Conservation (phyloP, 2,113 vertebrate species). For the Paradoxurus hermaphroditus region DNA sequence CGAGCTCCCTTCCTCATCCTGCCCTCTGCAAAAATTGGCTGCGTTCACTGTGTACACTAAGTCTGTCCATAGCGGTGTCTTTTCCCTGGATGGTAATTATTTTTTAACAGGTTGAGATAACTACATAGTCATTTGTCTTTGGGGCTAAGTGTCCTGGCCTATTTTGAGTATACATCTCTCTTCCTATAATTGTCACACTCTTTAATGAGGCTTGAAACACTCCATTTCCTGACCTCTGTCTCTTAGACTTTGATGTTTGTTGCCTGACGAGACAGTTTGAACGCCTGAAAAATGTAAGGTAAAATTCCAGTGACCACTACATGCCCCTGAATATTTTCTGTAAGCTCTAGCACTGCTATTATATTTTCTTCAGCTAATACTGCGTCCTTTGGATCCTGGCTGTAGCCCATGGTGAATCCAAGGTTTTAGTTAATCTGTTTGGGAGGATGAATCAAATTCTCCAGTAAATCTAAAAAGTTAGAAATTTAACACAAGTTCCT, state of each 20-base stretch:
- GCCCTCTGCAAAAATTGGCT: background rate
- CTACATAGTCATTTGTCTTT: slow-evolving; percentile 35
- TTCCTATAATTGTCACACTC: slow-evolving; percentile 29
- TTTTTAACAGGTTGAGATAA: slow-evolving; percentile 54
- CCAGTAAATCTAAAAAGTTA: background rate
- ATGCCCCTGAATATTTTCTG: background rate
- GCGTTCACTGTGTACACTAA: background rate
- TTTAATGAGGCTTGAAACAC: slow-evolving; percentile 51
- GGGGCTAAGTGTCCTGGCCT: background rate
- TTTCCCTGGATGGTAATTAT: slow-evolving; percentile 38
- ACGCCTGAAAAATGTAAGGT: background rate
- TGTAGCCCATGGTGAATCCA: background rate
- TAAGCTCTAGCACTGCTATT: background rate
- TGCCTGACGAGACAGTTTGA: background rate
- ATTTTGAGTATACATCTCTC: slow-evolving; percentile 44
- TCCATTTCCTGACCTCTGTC: slow-evolving; percentile 33
- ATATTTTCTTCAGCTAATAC: background rate
- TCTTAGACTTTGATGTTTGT: slow-evolving; percentile 14
- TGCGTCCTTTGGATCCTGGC: background rate
- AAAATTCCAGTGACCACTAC: background rate
- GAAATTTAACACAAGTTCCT: background rate
- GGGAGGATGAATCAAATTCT: background rate
- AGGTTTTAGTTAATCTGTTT: background rate
- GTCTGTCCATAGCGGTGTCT: background rate
- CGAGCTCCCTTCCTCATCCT: background rate